Percentiles rank a stretch among this genome's conserved stretches.
These are phyloP conservation scores for Clitarchus hookeri DNA, from an alignment of 2,888 invertebrate species.

Conservation along the genomic window DNA sequence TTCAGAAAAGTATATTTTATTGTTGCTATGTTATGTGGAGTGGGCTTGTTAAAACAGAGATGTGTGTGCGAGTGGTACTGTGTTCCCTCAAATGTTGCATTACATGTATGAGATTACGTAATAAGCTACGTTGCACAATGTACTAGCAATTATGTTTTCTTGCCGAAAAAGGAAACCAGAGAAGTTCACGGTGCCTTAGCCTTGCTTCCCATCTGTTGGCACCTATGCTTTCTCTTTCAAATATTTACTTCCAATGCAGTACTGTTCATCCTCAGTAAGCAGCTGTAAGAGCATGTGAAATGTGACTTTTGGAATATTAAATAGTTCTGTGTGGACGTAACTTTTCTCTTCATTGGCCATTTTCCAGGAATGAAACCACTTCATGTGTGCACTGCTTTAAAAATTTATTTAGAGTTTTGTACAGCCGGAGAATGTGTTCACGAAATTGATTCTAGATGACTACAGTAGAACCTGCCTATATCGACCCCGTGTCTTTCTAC, in stretches of 20 bases:
- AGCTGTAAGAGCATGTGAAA: constrained; percentile 1
- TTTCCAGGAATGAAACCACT: neutral
- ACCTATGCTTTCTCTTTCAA: constrained; percentile 1
- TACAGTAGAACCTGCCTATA: too few species aligned
- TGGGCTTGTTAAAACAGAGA: constrained; percentile 8
- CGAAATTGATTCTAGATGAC: neutral
- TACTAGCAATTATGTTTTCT: neutral
- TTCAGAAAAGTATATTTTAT: constrained; percentile 14
- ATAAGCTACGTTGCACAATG: neutral
- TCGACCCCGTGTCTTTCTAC: too few species aligned
- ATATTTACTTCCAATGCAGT: neutral
- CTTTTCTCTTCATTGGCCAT: constrained; percentile 1
- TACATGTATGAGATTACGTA: neutral
- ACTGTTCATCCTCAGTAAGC: neutral
- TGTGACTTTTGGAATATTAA: constrained; percentile 14
- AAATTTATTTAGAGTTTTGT: neutral
- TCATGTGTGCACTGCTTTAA: neutral
- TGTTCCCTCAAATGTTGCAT: neutral
- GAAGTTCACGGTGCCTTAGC: constrained; percentile 14
- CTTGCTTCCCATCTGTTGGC: constrained; percentile 1
- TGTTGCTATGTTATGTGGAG: neutral
- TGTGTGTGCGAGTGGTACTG: constrained; percentile 7
- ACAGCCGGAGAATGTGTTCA: too few species aligned
- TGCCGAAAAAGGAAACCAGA: neutral
- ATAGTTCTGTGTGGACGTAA: constrained; percentile 9